A percentile compares a stretch with the other conserved stretches of the same genome.
These are phyloP conservation scores for Spea multiplicata DNA, from an alignment of 2,113 vertebrate genomes.

Conservation along the genomic window DNA sequence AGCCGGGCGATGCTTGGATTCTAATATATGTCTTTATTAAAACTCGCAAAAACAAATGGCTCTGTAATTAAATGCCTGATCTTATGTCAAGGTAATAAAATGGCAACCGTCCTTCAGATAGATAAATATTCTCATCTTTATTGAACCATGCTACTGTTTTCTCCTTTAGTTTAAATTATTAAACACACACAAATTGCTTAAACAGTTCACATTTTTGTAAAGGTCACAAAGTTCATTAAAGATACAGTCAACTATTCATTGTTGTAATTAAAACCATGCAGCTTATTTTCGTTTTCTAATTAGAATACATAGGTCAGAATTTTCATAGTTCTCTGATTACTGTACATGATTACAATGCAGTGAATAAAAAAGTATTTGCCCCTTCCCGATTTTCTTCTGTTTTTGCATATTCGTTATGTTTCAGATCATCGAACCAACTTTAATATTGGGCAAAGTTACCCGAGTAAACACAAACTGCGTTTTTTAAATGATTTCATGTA, in stretches of 20 bases:
- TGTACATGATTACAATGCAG: background rate
- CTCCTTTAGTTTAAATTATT: conserved; percentile 77
- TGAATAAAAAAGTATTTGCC: no score
- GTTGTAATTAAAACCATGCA: conserved; percentile 52
- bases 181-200: conserved; percentile 73
- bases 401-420: no score
- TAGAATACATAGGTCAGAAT: conserved; percentile 32
- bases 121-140: conserved; percentile 70
- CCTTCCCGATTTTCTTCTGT: no score
- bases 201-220: conserved; percentile 72
- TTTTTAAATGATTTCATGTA: no score
- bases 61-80: conserved; percentile 62
- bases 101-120: conserved; percentile 60
- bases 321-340: conserved; percentile 8
- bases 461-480: no score
- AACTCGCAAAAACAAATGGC: conserved; percentile 57
- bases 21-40: conserved; percentile 68
- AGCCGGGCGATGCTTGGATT: conserved; percentile 52
- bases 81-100: conserved; percentile 65
- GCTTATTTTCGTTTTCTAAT: conserved; percentile 37
- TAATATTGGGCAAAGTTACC: no score
- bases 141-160: conserved; percentile 65
- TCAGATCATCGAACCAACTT: no score
- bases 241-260: conserved; percentile 69
- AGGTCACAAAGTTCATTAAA: conserved; percentile 79